Evolutionary conservation across 2,888 invertebrate genomes (phyloP), one percentile per base, ranked within the genome.

Genomic region (Calameuta pallipes): DNA sequence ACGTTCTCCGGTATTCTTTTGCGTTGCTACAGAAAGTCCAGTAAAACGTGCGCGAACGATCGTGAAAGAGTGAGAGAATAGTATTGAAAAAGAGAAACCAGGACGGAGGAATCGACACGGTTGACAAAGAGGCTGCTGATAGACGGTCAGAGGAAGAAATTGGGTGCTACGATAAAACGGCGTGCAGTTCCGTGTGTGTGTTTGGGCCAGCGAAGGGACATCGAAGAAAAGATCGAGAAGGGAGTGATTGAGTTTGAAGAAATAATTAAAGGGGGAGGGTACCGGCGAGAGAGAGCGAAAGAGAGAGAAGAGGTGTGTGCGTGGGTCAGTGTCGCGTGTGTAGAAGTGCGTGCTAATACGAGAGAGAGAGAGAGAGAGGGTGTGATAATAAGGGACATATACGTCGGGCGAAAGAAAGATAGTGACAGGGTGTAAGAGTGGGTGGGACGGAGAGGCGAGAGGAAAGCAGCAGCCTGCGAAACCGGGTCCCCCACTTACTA

Each of bases 401-500:
- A 36, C 41, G 70, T 73, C 68, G 71, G 75, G 75, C 70, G 69
- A 73, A 33, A 41, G 77, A 75, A 79, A 80, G 76, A 80, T 75
- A 75, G 74, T 70, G 70, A 56, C 0, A 56, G 6, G 41, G 41
- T 23, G 6, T 56, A 23, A 56, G 23, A 23, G 23, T 33, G 33
- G 75, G 76, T 23, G 69, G 2, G 76, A 75, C n/a, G 74, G 74
- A 70, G 78, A 56, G 68, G 78, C 76, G 77, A 77, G 76, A 75
- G 69, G 81, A 69, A 77, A 76, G 77, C 69, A 79, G 73, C 69
- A 79, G 69, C 30, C 73, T 69, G 80, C 75, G 80, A 69, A 78
- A 78, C 81, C 75, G 79, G 70, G 77, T 80, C 84, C 82, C 83
- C 84, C 83, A 79, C 82, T 82, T 81, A 75, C 75, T 76, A 86